phyloP scores from a whole-genome alignment of 2,888 invertebrate species.

The Electrophaes corylata region DNA sequence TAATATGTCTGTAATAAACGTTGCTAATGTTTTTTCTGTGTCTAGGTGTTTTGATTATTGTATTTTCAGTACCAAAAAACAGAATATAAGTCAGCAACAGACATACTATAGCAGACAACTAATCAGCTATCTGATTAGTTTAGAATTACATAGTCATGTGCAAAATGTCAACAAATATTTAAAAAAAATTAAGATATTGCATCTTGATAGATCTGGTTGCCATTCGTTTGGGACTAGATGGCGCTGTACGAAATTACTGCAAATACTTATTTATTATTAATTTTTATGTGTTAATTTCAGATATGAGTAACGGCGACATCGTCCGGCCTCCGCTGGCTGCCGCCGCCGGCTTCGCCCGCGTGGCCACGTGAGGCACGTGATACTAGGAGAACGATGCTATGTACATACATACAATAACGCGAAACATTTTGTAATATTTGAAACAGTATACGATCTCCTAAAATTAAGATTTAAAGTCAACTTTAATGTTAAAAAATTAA shows the following conservation, averaged over 20 bases:
- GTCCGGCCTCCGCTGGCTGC: slow-evolving; percentile 51
- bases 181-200: too few species aligned
- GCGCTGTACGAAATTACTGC: not conserved
- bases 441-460: slow-evolving; percentile 85
- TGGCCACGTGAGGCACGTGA: slow-evolving; percentile 57
- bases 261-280: not conserved
- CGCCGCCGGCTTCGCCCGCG: slow-evolving; percentile 46
- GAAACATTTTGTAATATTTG: slow-evolving; percentile 83
- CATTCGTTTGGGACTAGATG: not conserved
- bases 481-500: slow-evolving; percentile 74
- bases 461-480: slow-evolving; percentile 84
- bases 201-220: too few species aligned
- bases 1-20: too few species aligned
- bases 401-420: slow-evolving; percentile 72
- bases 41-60: too few species aligned
- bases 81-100: too few species aligned
- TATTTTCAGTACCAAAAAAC: too few species aligned
- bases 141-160: too few species aligned
- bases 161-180: too few species aligned
- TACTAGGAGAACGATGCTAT: slow-evolving; percentile 81
- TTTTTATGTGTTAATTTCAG: slow-evolving; percentile 57
- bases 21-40: too few species aligned
- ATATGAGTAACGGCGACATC: slow-evolving; percentile 75
- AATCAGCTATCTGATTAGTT: too few species aligned
- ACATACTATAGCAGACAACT: too few species aligned